Conservation (phyloP, 2,888 invertebrate genomes). For the Megamerina dolium region DNA sequence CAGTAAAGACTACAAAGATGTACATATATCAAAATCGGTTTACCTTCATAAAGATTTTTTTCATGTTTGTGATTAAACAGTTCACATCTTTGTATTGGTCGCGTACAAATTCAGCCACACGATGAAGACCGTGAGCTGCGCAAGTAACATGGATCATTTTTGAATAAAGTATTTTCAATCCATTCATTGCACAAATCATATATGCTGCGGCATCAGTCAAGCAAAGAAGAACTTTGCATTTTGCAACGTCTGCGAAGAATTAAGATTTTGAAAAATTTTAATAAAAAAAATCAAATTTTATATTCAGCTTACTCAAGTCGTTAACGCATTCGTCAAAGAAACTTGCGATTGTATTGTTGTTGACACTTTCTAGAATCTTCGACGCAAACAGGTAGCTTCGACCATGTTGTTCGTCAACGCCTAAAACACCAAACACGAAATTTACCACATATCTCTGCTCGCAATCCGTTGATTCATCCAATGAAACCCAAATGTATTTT, state of each 20-base stretch:
- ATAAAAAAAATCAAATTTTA: no score
- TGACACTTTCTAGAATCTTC: no score
- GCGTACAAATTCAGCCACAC: neutral
- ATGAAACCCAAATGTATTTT: no score
- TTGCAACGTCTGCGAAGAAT: neutral
- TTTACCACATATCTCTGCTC: no score
- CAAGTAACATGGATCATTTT: neutral
- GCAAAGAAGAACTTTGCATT: neutral
- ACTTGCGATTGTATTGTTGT: neutral
- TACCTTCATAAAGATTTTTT: constrained; percentile 1
- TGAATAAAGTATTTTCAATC: neutral
- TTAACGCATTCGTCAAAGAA: constrained; percentile 1
- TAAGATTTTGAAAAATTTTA: neutral
- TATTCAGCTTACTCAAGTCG: no score
- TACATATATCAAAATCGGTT: no score
- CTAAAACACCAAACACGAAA: no score
- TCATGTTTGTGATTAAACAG: neutral
- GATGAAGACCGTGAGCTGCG: constrained; percentile 1
- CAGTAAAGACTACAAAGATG: no score
- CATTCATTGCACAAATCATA: constrained; percentile 1
- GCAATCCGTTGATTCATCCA: no score
- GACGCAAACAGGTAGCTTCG: no score
- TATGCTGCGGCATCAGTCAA: neutral
- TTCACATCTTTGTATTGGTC: neutral
- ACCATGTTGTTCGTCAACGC: no score